Percentiles rank a stretch among this genome's conserved stretches.
Conservation (phyloP, 1,140 invertebrate genomes). For the Cyphomyrmex costatus region DNA sequence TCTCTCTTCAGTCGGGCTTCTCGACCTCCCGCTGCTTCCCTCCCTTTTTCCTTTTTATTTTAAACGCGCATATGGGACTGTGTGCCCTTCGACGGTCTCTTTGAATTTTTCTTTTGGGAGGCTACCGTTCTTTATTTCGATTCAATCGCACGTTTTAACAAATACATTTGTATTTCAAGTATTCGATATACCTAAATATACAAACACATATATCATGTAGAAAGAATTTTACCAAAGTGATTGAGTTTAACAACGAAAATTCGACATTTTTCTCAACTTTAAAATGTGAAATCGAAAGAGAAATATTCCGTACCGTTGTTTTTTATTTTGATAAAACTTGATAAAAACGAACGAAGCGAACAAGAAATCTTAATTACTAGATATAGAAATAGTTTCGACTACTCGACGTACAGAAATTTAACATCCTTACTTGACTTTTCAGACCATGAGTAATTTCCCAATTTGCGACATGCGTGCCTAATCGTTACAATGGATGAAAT, state of each 20-base stretch:
- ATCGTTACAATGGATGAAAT: conserved; percentile 2
- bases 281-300: not conserved
- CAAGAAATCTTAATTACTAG: not conserved
- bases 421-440: not conserved
- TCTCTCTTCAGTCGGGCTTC: conserved; percentile 67
- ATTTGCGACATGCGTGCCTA: not conserved
- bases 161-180: not conserved
- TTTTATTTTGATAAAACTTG: not conserved
- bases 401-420: not conserved
- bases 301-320: not conserved
- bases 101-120: not conserved
- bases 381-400: not conserved
- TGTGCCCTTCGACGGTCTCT: conserved; percentile 5
- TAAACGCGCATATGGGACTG: conserved; percentile 63
- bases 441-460: not conserved
- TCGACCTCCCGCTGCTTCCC: conserved; percentile 80
- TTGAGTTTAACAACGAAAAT: not conserved
- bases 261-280: too few relatives aligned
- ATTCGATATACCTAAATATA: not conserved
- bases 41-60: conserved; percentile 75
- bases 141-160: not conserved
- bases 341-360: not conserved
- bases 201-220: not conserved
- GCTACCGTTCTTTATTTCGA: conserved; percentile 47
- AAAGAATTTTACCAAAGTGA: not conserved